Percentiles rank a stretch among this genome's conserved stretches.
Conservation (phyloP, 2,888 invertebrate species). For the Hemaris fuciformis region DNA sequence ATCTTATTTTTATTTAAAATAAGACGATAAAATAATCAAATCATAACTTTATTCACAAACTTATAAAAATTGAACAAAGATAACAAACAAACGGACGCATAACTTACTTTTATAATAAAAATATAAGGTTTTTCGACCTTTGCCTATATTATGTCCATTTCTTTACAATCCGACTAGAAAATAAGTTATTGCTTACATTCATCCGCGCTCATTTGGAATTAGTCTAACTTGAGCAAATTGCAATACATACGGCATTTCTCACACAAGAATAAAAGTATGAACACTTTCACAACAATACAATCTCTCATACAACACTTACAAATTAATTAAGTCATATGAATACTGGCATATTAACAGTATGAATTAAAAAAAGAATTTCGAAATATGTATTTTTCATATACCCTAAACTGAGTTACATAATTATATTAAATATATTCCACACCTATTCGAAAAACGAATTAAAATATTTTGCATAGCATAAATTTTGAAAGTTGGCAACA, state of each 20-base stretch:
- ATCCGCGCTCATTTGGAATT: background rate
- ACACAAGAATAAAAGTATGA: background rate
- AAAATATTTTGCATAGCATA: no score
- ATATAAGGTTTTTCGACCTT: background rate
- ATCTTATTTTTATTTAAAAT: background rate
- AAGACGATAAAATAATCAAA: background rate
- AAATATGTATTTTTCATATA: background rate
- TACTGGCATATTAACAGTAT: background rate
- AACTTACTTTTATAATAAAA: background rate
- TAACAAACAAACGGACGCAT: background rate
- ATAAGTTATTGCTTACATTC: slow-evolving; percentile 11
- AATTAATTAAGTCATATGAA: background rate
- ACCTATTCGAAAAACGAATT: no score
- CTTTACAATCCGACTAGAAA: slow-evolving; percentile 21
- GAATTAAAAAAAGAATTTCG: no score
- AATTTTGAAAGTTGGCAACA: no score
- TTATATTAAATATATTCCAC: background rate
- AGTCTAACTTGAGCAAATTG: background rate
- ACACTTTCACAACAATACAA: background rate
- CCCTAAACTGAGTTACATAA: no score
- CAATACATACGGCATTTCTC: background rate
- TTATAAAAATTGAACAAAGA: background rate
- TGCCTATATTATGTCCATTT: background rate
- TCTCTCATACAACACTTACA: background rate
- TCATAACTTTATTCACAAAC: slow-evolving; percentile 3